Evolutionary conservation across 2,797 vertebrate genomes (phyloP).

Genomic region (Gymnocypris eckloni): DNA sequence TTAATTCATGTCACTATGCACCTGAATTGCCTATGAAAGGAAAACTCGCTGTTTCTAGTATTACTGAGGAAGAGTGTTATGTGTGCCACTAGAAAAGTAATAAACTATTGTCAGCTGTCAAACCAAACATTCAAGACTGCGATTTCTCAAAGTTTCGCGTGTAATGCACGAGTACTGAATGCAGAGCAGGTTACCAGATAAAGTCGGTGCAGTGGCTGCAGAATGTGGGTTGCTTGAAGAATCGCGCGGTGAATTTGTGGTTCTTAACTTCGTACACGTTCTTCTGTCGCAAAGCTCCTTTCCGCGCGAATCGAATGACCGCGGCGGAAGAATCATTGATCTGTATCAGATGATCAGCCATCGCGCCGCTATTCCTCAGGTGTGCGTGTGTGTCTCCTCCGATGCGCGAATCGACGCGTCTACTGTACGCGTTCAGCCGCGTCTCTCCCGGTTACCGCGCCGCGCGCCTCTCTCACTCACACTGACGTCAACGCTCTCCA

Average conservation of each 20-base stretch:
- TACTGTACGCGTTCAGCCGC: slow-evolving; percentile 25
- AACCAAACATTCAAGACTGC: not conserved
- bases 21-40: not conserved
- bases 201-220: slow-evolving; percentile 96
- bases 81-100: not conserved
- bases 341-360: slow-evolving; percentile 89
- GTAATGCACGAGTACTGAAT: not conserved
- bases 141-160: not conserved
- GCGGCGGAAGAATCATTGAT: slow-evolving; percentile 84
- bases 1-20: not conserved
- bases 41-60: not conserved
- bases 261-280: slow-evolving; percentile 94
- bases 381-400: slow-evolving; percentile 23
- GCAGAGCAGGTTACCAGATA: slow-evolving; percentile 85
- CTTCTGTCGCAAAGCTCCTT: slow-evolving; percentile 94
- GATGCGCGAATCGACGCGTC: slow-evolving; percentile 14
- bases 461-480: slow-evolving; percentile 75
- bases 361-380: slow-evolving; percentile 66
- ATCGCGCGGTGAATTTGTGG: slow-evolving; percentile 91
- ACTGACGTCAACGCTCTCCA: slow-evolving; percentile 72
- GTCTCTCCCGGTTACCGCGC: slow-evolving; percentile 33
- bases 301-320: slow-evolving; percentile 86
- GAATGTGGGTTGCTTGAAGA: slow-evolving; percentile 94
- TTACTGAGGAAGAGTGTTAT: not conserved
- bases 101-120: not conserved